Percentiles rank a stretch among this genome's conserved stretches.
phyloP scores from a whole-genome alignment of 2,113 vertebrate genomes.

The Origma solitaria region DNA sequence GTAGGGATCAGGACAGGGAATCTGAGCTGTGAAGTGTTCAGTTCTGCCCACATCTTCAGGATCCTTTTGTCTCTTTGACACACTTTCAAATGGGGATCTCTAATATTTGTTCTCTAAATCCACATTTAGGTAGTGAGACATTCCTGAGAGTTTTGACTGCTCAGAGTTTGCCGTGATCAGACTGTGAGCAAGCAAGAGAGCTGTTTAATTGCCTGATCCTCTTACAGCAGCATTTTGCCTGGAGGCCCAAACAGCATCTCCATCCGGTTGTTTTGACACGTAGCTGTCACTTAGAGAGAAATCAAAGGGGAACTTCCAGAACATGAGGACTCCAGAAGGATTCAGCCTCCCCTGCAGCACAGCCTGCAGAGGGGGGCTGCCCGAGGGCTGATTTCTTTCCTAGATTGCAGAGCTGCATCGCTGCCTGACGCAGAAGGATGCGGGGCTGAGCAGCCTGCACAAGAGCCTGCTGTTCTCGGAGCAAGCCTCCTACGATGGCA shows the following conservation, averaged over 20 bases:
- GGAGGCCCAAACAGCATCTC: neutral
- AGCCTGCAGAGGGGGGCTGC: neutral
- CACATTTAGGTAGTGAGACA: neutral
- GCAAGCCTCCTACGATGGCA: constrained; percentile 78
- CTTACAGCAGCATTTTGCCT: neutral
- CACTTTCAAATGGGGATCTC: neutral
- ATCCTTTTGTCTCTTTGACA: neutral
- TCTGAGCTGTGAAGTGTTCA: neutral
- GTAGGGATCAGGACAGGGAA: neutral
- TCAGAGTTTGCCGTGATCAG: neutral
- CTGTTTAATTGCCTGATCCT: neutral
- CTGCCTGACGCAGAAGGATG: constrained; percentile 77
- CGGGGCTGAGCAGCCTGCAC: constrained; percentile 70
- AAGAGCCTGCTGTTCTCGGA: constrained; percentile 72
- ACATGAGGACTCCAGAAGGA: neutral
- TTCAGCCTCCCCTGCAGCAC: neutral
- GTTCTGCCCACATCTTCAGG: neutral
- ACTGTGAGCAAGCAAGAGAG: neutral
- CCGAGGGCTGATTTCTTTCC: neutral
- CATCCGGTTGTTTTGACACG: neutral
- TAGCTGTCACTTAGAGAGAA: neutral
- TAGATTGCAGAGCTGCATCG: constrained; percentile 77
- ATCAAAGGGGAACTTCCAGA: neutral
- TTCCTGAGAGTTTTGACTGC: neutral
- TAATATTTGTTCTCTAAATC: neutral